These are phyloP conservation scores for Drosophila neonasuta DNA, from an alignment of 2,888 invertebrate genomes.

Conservation along the genomic window DNA sequence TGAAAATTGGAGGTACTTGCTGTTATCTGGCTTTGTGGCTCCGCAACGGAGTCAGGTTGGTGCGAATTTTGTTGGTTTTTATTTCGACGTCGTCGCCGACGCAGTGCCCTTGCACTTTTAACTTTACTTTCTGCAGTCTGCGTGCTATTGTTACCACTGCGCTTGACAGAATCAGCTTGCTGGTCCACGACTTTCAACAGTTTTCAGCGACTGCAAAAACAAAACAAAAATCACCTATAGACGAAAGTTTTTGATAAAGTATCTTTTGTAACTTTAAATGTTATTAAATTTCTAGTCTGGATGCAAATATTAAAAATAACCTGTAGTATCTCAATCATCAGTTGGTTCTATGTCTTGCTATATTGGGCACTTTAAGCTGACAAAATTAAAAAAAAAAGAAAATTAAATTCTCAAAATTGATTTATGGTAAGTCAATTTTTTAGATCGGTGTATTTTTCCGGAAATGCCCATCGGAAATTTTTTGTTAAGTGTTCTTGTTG, in stretches of 20 bases:
- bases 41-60: slow-evolving; percentile 65
- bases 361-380: too few species aligned
- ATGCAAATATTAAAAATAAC: background rate
- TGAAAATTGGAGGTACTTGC: slow-evolving; percentile 56
- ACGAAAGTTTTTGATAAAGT: background rate
- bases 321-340: too few species aligned
- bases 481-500: too few species aligned
- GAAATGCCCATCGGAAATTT: too few species aligned
- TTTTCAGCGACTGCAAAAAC: slow-evolving; percentile 45
- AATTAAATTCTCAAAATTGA: too few species aligned
- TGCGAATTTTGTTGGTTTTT: slow-evolving; percentile 70
- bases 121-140: slow-evolving; percentile 65
- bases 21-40: slow-evolving; percentile 58
- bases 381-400: too few species aligned
- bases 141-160: slow-evolving; percentile 50
- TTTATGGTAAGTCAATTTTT: too few species aligned
- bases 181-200: slow-evolving; percentile 72
- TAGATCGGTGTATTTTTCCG: too few species aligned
- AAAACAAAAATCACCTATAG: background rate
- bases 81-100: slow-evolving; percentile 79
- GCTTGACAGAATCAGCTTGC: slow-evolving; percentile 66
- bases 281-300: background rate
- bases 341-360: too few species aligned
- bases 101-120: slow-evolving; percentile 73
- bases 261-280: too few species aligned